These are phyloP conservation scores for Nomia melanderi DNA, from an alignment of 1,140 invertebrate species.

Conservation along the genomic window DNA sequence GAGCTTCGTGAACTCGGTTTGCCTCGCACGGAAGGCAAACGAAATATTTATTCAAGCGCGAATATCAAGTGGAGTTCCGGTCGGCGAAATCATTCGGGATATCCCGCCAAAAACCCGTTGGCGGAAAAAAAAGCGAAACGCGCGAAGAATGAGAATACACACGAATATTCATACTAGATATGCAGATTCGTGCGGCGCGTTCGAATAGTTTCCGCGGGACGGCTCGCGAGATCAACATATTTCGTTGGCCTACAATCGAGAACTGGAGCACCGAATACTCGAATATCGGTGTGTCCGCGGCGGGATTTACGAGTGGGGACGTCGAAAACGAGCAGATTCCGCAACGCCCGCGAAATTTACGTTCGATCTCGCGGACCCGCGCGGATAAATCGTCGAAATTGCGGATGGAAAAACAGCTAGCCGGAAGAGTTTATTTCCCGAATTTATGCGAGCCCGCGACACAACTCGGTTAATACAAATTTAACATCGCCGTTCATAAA, in stretches of 20 bases:
- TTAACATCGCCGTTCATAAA: too few species aligned
- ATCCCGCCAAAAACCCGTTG: neutral
- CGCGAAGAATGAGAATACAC: too few species aligned
- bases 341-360: conserved; percentile 26
- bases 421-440: conserved; percentile 18
- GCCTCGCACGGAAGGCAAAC: neutral
- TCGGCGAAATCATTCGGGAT: too few species aligned
- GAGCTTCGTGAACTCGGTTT: too few species aligned
- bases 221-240: conserved; percentile 13
- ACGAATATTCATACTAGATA: conserved; percentile 27
- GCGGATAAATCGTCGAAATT: conserved; percentile 31
- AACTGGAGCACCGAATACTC: conserved; percentile 30
- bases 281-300: conserved; percentile 4
- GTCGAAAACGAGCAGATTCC: conserved; percentile 19
- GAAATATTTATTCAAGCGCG: neutral
- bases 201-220: neutral
- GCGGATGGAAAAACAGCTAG: conserved; percentile 27
- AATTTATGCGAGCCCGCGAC: neutral
- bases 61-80: too few species aligned
- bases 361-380: neutral
- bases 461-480: too few species aligned
- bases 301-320: conserved; percentile 28
- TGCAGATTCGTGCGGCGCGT: conserved; percentile 15
- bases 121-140: neutral
- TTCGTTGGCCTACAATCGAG: conserved; percentile 35